Evolutionary conservation across 92 coral and sea anemone genomes (phyloP).

Genomic region (Zoanthus gigantus): DNA sequence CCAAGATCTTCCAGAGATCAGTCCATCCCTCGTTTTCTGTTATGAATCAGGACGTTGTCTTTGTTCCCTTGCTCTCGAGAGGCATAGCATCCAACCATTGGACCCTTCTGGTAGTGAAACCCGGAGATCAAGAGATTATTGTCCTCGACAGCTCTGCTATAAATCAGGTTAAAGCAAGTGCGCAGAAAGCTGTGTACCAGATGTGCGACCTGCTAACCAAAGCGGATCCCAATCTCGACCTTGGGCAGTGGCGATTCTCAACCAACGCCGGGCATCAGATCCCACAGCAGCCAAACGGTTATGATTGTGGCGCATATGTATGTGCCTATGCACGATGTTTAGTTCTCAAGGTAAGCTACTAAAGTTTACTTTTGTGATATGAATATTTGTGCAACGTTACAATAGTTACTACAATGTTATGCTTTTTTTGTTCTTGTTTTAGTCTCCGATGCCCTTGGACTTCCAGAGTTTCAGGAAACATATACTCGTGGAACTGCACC

Average conservation of each 20-base stretch:
- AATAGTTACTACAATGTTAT: too few relatives aligned
- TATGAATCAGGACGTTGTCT: conserved; percentile 2
- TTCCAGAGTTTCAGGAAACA: conserved; percentile 3
- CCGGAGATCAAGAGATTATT: neutral
- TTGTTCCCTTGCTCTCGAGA: neutral
- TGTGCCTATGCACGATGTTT: conserved; percentile 35
- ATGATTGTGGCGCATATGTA: conserved; percentile 46
- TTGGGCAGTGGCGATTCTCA: neutral
- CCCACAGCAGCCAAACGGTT: conserved; percentile 15
- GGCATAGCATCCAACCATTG: neutral
- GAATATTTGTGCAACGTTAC: too few relatives aligned
- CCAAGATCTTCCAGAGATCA: too few relatives aligned
- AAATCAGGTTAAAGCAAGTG: neutral
- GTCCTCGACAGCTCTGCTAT: neutral
- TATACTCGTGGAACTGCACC: conserved; percentile 53
- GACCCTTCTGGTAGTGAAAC: neutral
- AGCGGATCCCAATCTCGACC: conserved; percentile 1
- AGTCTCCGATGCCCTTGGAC: too few relatives aligned
- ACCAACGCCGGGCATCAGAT: neutral
- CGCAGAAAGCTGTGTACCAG: neutral
- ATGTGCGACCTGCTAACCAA: conserved; percentile 15
- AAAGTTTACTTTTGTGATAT: too few relatives aligned
- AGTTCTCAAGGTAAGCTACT: neutral
- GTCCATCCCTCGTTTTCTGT: too few relatives aligned
- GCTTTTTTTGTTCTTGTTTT: too few relatives aligned